Evolutionary conservation across 2,113 vertebrate genomes (phyloP).

Genomic region (Sialia sialis): DNA sequence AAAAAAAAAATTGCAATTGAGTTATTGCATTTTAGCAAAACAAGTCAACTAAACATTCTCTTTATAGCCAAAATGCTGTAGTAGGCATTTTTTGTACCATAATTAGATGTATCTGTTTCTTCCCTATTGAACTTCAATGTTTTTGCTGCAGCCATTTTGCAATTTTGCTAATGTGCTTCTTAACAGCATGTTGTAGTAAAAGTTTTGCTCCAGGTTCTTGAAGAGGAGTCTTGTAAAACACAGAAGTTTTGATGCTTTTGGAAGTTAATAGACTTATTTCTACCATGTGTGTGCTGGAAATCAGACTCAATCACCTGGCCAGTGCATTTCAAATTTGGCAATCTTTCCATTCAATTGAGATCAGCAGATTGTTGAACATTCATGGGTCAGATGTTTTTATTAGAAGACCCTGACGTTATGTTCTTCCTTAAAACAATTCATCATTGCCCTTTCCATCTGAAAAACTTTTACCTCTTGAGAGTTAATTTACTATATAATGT

Average conservation of each 20-base stretch:
- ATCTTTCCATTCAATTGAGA: slow-evolving; percentile 59
- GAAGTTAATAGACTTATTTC: slow-evolving; percentile 43
- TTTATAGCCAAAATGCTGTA: not conserved
- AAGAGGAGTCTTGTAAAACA: not conserved
- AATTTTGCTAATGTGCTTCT: not conserved
- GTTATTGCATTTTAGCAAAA: not conserved
- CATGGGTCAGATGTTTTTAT: slow-evolving; percentile 55
- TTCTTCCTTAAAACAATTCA: slow-evolving; percentile 37
- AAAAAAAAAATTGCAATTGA: not conserved
- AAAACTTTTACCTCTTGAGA: not conserved
- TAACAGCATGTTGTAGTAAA: not conserved
- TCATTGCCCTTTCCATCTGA: slow-evolving; percentile 38
- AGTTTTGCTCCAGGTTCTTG: not conserved
- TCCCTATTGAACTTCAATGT: not conserved
- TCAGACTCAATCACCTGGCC: slow-evolving; percentile 21
- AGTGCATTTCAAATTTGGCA: slow-evolving; percentile 31
- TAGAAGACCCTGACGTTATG: not conserved
- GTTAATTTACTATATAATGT: slow-evolving; percentile 52
- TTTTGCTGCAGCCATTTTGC: not conserved
- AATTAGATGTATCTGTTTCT: not conserved
- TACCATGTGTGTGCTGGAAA: slow-evolving; percentile 7
- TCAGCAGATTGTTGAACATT: slow-evolving; percentile 34
- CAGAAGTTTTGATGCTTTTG: not conserved
- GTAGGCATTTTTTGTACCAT: not conserved
- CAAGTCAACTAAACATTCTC: not conserved